Evolutionary conservation across 2,113 vertebrate species (phyloP).

Genomic region (Pitta sordida): DNA sequence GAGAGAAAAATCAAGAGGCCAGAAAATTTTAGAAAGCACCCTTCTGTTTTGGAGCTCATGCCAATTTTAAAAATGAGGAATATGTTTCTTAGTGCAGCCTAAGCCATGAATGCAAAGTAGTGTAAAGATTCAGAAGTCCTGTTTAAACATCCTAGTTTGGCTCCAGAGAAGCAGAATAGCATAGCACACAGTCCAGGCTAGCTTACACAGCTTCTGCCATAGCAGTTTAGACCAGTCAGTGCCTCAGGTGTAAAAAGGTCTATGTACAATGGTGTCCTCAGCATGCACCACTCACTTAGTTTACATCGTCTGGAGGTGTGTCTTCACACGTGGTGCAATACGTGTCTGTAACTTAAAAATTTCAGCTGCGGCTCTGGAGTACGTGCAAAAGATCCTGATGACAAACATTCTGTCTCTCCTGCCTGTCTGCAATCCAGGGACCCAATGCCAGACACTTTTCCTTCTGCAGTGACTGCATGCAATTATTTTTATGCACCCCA

Average conservation of each 20-base stretch:
- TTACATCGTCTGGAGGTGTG: neutral
- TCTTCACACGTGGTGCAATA: neutral
- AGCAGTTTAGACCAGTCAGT: neutral
- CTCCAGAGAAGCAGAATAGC: neutral
- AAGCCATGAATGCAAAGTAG: slow-evolving; percentile 41
- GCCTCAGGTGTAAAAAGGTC: neutral
- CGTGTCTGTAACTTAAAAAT: neutral
- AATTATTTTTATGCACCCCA: neutral
- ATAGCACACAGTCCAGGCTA: neutral
- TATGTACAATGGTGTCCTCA: neutral
- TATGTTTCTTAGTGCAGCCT: neutral
- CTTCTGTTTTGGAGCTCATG: neutral
- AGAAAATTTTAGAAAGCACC: slow-evolving; percentile 22
- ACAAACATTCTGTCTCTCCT: neutral
- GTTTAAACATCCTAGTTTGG: slow-evolving; percentile 27
- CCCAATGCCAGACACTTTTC: neutral
- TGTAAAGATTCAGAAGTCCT: slow-evolving; percentile 32
- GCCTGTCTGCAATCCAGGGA: neutral
- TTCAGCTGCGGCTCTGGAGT: neutral
- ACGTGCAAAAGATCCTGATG: neutral
- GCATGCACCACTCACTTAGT: neutral
- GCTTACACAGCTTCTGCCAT: neutral
- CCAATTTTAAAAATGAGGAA: slow-evolving; percentile 31
- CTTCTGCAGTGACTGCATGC: neutral
- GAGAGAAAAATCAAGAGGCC: slow-evolving; percentile 27